Conservation (phyloP, 2,113 vertebrate genomes). For the Morphnarchus princeps region DNA sequence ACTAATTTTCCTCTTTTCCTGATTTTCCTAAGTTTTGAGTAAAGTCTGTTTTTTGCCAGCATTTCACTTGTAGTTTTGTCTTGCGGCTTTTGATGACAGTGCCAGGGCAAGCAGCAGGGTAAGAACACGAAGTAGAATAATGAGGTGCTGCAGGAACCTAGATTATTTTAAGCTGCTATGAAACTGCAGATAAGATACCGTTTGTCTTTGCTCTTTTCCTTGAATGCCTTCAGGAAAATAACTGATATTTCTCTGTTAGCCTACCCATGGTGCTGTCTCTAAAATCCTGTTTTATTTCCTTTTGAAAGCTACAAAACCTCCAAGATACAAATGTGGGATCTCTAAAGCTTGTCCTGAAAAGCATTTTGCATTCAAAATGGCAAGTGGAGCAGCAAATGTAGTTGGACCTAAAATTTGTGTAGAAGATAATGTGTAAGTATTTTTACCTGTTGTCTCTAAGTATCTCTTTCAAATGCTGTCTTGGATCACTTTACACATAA, state of each 20-base stretch:
- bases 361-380: constrained; percentile 94
- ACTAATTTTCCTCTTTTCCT: not conserved
- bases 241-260: not conserved
- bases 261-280: not conserved
- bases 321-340: constrained; percentile 85
- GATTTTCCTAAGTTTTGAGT: not conserved
- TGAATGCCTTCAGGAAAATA: not conserved
- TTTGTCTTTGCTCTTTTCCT: not conserved
- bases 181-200: not conserved
- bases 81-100: not conserved
- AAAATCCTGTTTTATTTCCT: not conserved
- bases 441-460: not conserved
- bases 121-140: not conserved
- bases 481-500: not conserved
- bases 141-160: not conserved
- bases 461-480: not conserved
- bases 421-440: constrained; percentile 90
- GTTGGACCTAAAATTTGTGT: constrained; percentile 95
- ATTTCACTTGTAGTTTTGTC: not conserved
- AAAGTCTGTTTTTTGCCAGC: not conserved
- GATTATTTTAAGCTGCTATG: not conserved
- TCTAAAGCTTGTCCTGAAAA: constrained; percentile 87
- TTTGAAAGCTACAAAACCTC: constrained; percentile 77
- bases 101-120: not conserved
- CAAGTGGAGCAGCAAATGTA: constrained; percentile 93